Conservation (phyloP, 2,888 invertebrate species). For the Drosophila merina region DNA sequence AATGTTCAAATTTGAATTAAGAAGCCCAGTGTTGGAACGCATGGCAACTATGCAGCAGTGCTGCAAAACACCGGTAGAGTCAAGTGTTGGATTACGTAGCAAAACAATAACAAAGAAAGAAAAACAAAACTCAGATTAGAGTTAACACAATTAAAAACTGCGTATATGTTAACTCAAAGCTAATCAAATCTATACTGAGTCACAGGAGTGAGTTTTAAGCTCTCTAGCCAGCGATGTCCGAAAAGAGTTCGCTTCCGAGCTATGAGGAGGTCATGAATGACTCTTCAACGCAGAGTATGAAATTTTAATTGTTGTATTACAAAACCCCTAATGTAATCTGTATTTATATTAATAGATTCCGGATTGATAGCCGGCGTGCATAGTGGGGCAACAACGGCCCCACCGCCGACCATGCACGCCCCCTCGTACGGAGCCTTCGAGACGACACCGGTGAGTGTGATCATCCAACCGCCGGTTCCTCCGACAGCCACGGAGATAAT, state of each 20-base stretch:
- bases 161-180: slow-evolving; percentile 8
- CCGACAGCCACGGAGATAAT: slow-evolving; percentile 90
- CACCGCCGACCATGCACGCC: slow-evolving; percentile 83
- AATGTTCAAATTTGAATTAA: not conserved
- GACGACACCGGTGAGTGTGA: slow-evolving; percentile 86
- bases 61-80: not conserved
- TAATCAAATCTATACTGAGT: slow-evolving; percentile 32
- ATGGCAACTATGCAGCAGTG: not conserved
- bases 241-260: slow-evolving; percentile 85
- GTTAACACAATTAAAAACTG: slow-evolving; percentile 34
- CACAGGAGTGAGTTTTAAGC: slow-evolving; percentile 17
- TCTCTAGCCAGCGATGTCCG: slow-evolving; percentile 17
- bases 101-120: slow-evolving; percentile 27
- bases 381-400: slow-evolving; percentile 60
- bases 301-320: not conserved
- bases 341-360: slow-evolving; percentile 38
- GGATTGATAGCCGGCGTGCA: slow-evolving; percentile 65
- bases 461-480: slow-evolving; percentile 83
- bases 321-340: not conserved
- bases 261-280: slow-evolving; percentile 84
- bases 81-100: not conserved
- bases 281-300: slow-evolving; percentile 46
- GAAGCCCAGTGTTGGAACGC: not conserved
- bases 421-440: slow-evolving; percentile 84
- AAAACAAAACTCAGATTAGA: not conserved